Conservation (phyloP, 2,888 invertebrate species). For the Lydus trimaculatus region DNA sequence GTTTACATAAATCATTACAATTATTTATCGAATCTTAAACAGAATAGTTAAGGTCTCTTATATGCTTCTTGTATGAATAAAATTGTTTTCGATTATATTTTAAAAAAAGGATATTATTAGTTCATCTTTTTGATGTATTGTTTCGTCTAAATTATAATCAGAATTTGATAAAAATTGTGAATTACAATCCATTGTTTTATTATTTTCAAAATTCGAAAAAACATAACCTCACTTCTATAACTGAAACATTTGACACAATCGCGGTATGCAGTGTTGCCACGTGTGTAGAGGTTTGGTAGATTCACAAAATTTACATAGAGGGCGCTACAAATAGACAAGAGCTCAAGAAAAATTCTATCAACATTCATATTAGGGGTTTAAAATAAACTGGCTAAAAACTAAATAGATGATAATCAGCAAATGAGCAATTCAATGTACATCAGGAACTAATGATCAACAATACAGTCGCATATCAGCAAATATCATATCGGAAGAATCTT, state of each 20-base stretch:
- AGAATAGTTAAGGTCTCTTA: neutral
- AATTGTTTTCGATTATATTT: neutral
- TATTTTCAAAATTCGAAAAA: neutral
- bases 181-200: neutral
- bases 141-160: neutral
- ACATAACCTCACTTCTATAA: neutral
- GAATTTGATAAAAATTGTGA: neutral
- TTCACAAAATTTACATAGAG: too few relatives aligned
- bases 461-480: too few relatives aligned
- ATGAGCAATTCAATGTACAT: too few relatives aligned
- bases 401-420: too few relatives aligned
- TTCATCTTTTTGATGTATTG: neutral
- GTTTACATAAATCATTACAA: neutral
- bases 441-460: too few relatives aligned
- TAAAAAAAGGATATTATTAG: conserved; percentile 1
- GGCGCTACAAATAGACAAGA: too few relatives aligned
- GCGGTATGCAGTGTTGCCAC: neutral
- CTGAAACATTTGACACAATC: neutral
- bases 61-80: neutral
- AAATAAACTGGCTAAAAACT: too few relatives aligned
- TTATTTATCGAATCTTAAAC: neutral
- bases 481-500: too few relatives aligned
- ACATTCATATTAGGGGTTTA: too few relatives aligned
- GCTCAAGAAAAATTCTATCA: too few relatives aligned
- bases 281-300: too few relatives aligned